Percentiles rank a stretch among this genome's conserved stretches.
Conservation (phyloP, 2,113 vertebrate species). For the Enhydra lutris region DNA sequence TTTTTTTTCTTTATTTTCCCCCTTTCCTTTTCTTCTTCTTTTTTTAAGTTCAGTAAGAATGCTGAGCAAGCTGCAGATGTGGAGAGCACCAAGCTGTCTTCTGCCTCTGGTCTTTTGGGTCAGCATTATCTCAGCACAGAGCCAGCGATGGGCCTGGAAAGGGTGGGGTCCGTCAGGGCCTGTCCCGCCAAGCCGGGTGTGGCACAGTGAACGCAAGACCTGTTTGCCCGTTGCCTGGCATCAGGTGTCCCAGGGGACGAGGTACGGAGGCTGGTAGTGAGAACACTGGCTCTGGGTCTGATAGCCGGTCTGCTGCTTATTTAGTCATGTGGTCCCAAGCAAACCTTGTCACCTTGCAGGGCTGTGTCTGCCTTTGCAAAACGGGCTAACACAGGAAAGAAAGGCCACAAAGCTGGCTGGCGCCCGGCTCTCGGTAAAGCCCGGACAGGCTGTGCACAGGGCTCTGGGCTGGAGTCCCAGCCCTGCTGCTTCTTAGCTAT, state of each 20-base stretch:
- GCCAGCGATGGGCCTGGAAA: fast-evolving
- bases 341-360: fast-evolving
- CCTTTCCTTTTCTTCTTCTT: background rate
- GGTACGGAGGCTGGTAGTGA: background rate
- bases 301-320: background rate
- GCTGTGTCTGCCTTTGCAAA: background rate
- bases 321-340: fast-evolving
- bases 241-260: background rate
- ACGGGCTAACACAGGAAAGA: background rate
- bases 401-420: fast-evolving
- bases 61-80: conserved; percentile 21
- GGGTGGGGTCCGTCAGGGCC: background rate
- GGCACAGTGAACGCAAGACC: background rate
- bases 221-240: background rate
- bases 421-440: fast-evolving
- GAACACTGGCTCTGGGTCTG: background rate
- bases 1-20: background rate
- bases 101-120: background rate
- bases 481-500: background rate
- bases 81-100: background rate
- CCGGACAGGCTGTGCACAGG: fast-evolving
- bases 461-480: background rate
- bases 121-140: background rate
- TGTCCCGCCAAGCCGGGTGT: fast-evolving
- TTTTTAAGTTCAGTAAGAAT: background rate